Evolutionary conservation across 2,113 vertebrate genomes (phyloP).

Genomic region (Cyprinodon variegatus): DNA sequence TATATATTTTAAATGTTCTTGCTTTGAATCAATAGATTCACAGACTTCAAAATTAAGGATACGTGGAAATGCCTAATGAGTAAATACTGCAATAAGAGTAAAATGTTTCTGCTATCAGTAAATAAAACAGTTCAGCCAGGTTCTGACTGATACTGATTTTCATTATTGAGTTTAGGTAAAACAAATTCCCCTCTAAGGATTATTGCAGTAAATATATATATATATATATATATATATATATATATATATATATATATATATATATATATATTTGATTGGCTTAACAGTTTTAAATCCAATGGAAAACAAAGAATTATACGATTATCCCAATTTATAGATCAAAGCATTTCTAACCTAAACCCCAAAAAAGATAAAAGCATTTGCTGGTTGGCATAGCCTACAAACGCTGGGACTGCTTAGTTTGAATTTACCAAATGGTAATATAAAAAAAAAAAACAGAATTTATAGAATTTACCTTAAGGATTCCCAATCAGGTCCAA

Average conservation of each 20-base stretch:
- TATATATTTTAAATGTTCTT: background rate
- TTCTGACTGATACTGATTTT: no score
- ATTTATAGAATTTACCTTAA: no score
- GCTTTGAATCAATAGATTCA: background rate
- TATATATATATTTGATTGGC: background rate
- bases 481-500: background rate
- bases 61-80: background rate
- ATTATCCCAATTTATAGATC: background rate
- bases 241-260: no score
- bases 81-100: background rate
- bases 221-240: no score
- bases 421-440: no score
- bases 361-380: background rate
- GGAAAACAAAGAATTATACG: background rate
- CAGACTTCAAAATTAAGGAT: background rate
- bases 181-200: no score
- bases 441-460: no score
- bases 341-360: background rate
- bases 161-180: no score
- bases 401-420: background rate
- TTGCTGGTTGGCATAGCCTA: background rate
- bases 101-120: no score
- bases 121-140: no score
- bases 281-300: background rate
- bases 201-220: background rate